Evolutionary conservation across 2,888 invertebrate species (phyloP).

Genomic region (Pyrrhosoma nymphula): DNA sequence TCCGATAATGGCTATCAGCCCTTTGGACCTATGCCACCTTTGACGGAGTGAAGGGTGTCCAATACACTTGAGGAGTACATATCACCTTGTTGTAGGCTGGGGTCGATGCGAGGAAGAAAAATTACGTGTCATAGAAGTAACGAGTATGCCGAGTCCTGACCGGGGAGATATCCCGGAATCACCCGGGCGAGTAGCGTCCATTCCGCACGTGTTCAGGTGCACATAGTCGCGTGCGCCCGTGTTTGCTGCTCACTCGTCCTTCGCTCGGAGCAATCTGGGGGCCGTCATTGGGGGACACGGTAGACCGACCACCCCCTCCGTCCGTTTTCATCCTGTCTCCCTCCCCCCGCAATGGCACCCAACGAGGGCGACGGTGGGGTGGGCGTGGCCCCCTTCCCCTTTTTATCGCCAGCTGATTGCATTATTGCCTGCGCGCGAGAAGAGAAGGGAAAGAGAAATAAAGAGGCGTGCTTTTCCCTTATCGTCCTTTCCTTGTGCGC

Average conservation of each 20-base stretch:
- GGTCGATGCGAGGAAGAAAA: background rate
- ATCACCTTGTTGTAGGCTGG: background rate
- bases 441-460: background rate
- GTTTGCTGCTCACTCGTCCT: background rate
- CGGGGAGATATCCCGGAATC: background rate
- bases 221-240: background rate
- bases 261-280: background rate
- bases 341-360: background rate
- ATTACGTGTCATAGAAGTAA: background rate
- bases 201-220: background rate
- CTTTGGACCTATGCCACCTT: too few species aligned
- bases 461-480: background rate
- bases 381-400: background rate
- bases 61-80: too few species aligned
- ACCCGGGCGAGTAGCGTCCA: background rate
- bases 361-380: background rate
- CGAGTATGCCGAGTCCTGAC: background rate
- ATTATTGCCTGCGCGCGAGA: background rate
- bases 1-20: too few species aligned
- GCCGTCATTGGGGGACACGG: background rate
- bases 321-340: background rate
- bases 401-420: slow-evolving; percentile 38
- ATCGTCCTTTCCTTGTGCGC: background rate
- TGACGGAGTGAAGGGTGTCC: too few species aligned
- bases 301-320: background rate